These are phyloP conservation scores for Scyliorhinus canicula DNA, from an alignment of 2,797 vertebrate genomes.

Conservation along the genomic window DNA sequence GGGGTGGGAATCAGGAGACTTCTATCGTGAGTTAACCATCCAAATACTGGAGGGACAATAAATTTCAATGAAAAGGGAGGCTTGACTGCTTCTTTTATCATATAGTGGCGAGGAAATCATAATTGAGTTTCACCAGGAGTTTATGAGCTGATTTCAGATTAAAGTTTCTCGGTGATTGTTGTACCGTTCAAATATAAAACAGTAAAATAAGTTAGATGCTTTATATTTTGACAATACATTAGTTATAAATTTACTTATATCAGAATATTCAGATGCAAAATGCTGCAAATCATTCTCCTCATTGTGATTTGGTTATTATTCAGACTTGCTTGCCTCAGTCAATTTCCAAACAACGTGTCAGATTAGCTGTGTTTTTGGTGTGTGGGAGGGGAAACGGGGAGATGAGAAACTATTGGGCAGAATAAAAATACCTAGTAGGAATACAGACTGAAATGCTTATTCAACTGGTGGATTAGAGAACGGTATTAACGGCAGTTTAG, in stretches of 20 bases:
- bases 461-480: neutral
- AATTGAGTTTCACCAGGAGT: slow-evolving; percentile 11
- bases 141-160: neutral
- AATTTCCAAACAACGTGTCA: neutral
- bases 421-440: neutral
- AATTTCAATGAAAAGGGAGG: neutral
- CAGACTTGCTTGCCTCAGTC: neutral
- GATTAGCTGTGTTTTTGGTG: neutral
- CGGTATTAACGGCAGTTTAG: neutral
- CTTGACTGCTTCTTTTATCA: neutral
- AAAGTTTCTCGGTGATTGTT: neutral
- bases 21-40: neutral
- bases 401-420: neutral
- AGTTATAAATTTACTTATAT: neutral
- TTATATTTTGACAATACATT: neutral
- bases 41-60: neutral
- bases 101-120: neutral
- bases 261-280: slow-evolving; percentile 5
- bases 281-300: neutral
- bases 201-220: neutral
- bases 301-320: neutral
- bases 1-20: neutral
- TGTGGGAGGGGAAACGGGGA: neutral
- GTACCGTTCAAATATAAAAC: neutral
- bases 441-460: neutral